Evolutionary conservation across 2,113 vertebrate species (phyloP).

Genomic region (Equus przewalskii): DNA sequence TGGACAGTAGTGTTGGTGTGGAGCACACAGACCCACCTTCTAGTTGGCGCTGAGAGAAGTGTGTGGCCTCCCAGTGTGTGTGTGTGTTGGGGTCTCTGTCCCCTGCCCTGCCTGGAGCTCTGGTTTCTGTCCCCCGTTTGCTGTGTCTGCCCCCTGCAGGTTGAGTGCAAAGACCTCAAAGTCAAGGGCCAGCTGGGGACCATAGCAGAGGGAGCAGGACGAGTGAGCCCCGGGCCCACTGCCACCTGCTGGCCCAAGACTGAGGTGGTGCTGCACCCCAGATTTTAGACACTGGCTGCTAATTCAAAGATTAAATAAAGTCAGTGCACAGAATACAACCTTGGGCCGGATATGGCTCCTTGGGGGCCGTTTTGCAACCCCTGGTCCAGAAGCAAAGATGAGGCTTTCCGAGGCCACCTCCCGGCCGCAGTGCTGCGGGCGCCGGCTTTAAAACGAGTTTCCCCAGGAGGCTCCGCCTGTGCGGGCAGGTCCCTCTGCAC

Average conservation of each 20-base stretch:
- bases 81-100: neutral
- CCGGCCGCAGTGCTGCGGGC: neutral
- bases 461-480: neutral
- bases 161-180: neutral
- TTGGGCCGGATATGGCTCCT: neutral
- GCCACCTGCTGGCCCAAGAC: neutral
- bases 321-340: neutral
- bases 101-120: neutral
- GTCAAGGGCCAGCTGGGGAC: neutral
- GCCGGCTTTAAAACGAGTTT: neutral
- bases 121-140: neutral
- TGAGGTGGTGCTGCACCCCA: neutral
- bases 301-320: neutral
- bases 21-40: neutral
- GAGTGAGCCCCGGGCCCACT: neutral
- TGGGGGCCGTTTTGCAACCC: neutral
- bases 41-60: too few species aligned
- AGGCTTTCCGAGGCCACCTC: neutral
- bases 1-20: neutral
- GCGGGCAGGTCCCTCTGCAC: neutral
- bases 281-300: neutral
- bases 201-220: neutral
- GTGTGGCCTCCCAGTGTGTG: neutral
- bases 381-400: neutral
- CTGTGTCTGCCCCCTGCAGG: neutral